These are phyloP conservation scores for Paralichthys olivaceus DNA, from an alignment of 2,113 vertebrate species.

Conservation along the genomic window DNA sequence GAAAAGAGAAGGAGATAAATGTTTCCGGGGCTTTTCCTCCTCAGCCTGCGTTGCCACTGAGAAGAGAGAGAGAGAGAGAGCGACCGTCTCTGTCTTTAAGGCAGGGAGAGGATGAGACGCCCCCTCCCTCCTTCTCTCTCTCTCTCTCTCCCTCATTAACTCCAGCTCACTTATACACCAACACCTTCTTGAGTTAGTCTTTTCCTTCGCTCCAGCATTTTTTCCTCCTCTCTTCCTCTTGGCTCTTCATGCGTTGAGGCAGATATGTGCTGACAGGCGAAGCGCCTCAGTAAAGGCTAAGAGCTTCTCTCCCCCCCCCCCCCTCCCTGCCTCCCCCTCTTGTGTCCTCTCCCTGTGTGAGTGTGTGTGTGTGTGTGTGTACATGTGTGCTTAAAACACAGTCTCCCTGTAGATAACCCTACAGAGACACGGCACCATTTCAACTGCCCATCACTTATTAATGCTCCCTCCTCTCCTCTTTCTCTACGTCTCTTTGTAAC, in stretches of 20 bases:
- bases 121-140: constrained; percentile 37
- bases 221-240: constrained; percentile 6
- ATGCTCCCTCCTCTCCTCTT: constrained; percentile 57
- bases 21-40: constrained; percentile 24
- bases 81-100: constrained; percentile 66
- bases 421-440: constrained; percentile 60
- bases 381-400: constrained; percentile 45
- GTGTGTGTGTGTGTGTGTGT: constrained; percentile 19
- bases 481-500: constrained; percentile 20
- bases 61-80: constrained; percentile 45
- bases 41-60: constrained; percentile 63
- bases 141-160: constrained; percentile 48
- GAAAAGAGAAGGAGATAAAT: neutral
- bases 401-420: constrained; percentile 53
- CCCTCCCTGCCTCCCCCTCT: neutral
- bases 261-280: constrained; percentile 77
- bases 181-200: constrained; percentile 62
- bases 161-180: constrained; percentile 41
- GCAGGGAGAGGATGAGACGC: constrained; percentile 56
- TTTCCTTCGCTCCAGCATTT: constrained; percentile 27
- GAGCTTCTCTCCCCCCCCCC: constrained; percentile 51
- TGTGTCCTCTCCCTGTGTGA: neutral
- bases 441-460: constrained; percentile 77
- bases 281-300: constrained; percentile 71
- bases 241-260: constrained; percentile 58